Evolutionary conservation across 2,113 vertebrate species (phyloP).

Genomic region (Nothoprocta perdicaria): DNA sequence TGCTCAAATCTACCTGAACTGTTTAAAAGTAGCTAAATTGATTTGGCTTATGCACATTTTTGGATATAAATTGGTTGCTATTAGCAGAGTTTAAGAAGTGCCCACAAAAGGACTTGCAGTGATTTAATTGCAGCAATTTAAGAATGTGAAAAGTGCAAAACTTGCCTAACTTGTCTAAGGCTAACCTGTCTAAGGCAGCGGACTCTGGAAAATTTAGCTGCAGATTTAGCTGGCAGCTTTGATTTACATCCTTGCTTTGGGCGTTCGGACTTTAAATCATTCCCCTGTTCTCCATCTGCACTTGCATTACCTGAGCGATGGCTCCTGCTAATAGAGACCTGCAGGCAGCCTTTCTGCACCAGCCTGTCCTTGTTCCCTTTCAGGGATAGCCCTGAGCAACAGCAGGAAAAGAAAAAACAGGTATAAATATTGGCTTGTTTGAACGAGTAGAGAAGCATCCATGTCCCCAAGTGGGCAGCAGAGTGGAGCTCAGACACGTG

Average conservation of each 20-base stretch:
- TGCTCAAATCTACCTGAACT: neutral
- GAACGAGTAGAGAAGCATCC: neutral
- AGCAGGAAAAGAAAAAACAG: neutral
- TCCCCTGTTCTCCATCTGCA: neutral
- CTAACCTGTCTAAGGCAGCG: too few species aligned
- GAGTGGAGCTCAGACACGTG: neutral
- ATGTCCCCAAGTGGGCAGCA: neutral
- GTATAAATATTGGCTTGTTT: neutral
- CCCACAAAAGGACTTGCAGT: neutral
- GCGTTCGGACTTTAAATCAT: neutral
- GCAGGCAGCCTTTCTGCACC: neutral
- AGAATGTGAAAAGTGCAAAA: slow-evolving; percentile 13
- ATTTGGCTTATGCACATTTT: neutral
- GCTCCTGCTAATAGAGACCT: neutral
- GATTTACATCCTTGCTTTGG: neutral
- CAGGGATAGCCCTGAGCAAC: neutral
- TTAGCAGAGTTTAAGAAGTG: neutral
- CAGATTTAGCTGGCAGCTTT: neutral
- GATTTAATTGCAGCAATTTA: neutral
- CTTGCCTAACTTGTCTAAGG: neutral
- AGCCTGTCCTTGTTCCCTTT: neutral
- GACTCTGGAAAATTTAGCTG: neutral
- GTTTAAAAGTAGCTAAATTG: neutral
- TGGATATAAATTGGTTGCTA: neutral
- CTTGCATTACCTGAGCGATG: fast-evolving